phyloP scores from a whole-genome alignment of 2,797 vertebrate species.

The Sandelia bainsii region DNA sequence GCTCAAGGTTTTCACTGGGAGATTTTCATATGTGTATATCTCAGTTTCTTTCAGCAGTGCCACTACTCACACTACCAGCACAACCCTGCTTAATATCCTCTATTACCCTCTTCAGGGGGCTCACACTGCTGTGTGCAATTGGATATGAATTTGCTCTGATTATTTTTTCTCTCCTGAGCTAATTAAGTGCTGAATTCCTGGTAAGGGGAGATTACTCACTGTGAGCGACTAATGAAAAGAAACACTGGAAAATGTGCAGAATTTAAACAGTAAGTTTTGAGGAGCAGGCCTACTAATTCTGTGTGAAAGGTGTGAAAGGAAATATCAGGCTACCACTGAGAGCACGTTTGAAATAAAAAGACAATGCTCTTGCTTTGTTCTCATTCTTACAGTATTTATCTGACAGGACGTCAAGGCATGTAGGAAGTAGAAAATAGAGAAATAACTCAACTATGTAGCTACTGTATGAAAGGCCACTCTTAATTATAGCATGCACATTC shows the following conservation, averaged over 20 bases:
- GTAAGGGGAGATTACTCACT: constrained; percentile 70
- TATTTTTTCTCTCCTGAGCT: constrained; percentile 72
- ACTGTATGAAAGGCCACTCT: constrained; percentile 68
- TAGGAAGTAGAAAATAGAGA: constrained; percentile 67
- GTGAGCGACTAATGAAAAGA: constrained; percentile 71
- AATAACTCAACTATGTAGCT: constrained; percentile 67
- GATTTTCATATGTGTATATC: constrained; percentile 52
- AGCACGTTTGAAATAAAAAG: constrained; percentile 39
- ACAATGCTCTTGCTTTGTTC: constrained; percentile 51
- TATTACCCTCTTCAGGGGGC: constrained; percentile 40
- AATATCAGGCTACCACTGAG: constrained; percentile 46
- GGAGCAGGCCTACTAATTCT: constrained; percentile 48
- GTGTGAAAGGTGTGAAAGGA: constrained; percentile 57
- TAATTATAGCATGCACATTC: constrained; percentile 73
- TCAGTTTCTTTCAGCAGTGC: constrained; percentile 6
- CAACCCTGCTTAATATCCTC: constrained; percentile 45
- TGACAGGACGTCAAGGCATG: constrained; percentile 51
- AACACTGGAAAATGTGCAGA: constrained; percentile 69
- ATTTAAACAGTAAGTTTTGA: constrained; percentile 61
- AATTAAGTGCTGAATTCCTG: constrained; percentile 79
- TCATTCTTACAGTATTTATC: constrained; percentile 51
- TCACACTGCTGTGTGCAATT: constrained; percentile 62
- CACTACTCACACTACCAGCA: constrained; percentile 19
- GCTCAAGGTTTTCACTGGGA: constrained; percentile 49
- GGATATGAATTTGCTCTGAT: constrained; percentile 76